Evolutionary conservation across 1,140 invertebrate genomes (phyloP), one percentile per base, ranked within the genome.

Genomic region (Zophobas morio): DNA sequence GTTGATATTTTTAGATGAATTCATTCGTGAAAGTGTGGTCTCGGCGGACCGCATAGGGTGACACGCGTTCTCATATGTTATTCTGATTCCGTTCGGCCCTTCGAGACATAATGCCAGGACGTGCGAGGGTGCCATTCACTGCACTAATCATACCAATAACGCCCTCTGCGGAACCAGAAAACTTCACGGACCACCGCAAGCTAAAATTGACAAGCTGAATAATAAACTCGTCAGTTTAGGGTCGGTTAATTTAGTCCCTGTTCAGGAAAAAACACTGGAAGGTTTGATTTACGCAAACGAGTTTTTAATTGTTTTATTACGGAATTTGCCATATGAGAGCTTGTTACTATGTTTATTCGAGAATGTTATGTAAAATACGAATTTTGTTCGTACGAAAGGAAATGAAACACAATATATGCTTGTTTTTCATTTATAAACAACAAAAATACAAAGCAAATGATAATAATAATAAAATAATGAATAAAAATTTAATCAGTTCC

Each of bases 71-170:
- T 73, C 71, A 54, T 73, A 54, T 73, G 71, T 73, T 73, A 73
- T 73, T 72, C 51, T 51, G 70, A 72, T 72, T 73, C 54, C 54
- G 35, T 56, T 56, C 36, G 49, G 49, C 33, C 32, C 49, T 54
- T 42, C 37, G n/a, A 8, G 63, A 37, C 20, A 54, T 56, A 40
- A 73, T 53, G 35, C 35, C 37, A 8, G 63, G 32, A 46, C 39
- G 57, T 37, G 37, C 51, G 70, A 73, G 71, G 71, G 71, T 49
- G 71, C 39, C 51, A 35, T 71, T 73, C 39, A 53, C n/a, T 54
- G 20, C 71, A 73, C 54, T 73, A 73, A 73, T 73, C 71, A 73
- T 73, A 39, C 71, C 71, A 73, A 73, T 73, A 73, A 73, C 71
- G 71, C 71, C 71, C 71, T 73, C 40, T 73, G 49, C 60, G 36